Evolutionary conservation across 2,113 vertebrate species (phyloP), one percentile per base, ranked within the genome.

Genomic region (Blennius ocellaris): DNA sequence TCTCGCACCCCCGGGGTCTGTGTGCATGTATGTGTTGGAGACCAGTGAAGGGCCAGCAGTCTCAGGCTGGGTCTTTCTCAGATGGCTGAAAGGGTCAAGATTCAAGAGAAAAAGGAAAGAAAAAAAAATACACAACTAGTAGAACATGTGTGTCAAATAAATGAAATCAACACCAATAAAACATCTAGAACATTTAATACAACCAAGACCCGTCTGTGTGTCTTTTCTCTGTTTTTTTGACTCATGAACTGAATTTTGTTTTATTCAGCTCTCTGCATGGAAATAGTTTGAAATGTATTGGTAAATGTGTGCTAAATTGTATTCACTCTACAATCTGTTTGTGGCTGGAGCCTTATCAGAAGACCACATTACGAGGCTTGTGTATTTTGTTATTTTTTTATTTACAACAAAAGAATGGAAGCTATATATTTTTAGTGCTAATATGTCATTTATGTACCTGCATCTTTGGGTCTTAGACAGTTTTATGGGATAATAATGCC

Each of bases 171-270:
- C 91, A 92, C 90, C 89, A 94, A 95, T 95, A 95, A 95, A 95
- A 94, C 92, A 94, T 94, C 90, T 93, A 93, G 91, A 93, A 94
- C 93, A 95, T 95, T 95, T 95, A 94, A 92, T 95, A 95, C 90
- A 92, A 93, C 87, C 66, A 11, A 85, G 49, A 77, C 38, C 78
- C 53, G 89, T 79, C 82, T 92, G 68, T 57, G 83, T 88, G 86
- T 92, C 86, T 88, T 87, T 80, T 30, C 21, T 30, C 21, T 30
- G 21, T 30, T 30, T 30, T n/a, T n/a, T 30, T 30, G 21, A 30
- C 21, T 30, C 21, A 30, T 30, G 21, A 30, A 30, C 21, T 30
- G 21, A 30, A 30, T 30, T 30, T 30, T 30, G 21, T 30, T 30
- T 30, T 30, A 30, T 30, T 30, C 21, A 30, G 2, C 21, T 30